phyloP scores from a whole-genome alignment of 2,797 vertebrate genomes.

The Nyctalus aviator region DNA sequence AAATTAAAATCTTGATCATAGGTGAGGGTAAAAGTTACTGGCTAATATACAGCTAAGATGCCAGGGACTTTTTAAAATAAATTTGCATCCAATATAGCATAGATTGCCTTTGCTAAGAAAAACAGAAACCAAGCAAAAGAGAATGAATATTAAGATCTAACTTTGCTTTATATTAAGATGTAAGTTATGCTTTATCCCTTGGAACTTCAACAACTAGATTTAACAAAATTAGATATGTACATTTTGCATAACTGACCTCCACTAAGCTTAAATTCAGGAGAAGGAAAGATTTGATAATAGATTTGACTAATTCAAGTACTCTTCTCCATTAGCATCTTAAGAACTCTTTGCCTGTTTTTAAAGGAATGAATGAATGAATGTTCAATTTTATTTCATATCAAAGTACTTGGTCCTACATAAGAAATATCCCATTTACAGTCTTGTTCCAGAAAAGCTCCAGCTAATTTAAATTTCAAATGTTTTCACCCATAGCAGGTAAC shows the following conservation, averaged over 20 bases:
- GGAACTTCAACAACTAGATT: neutral
- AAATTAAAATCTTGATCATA: constrained; percentile 57
- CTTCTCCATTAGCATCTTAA: constrained; percentile 14
- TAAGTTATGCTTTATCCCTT: neutral
- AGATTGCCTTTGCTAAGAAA: constrained; percentile 34
- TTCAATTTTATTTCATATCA: constrained; percentile 54
- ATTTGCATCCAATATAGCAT: neutral
- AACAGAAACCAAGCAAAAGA: constrained; percentile 1
- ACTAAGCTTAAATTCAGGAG: neutral
- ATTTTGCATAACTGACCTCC: neutral
- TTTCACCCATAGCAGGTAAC: constrained; percentile 53
- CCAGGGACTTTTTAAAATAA: constrained; percentile 17
- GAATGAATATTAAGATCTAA: neutral
- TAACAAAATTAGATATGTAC: neutral
- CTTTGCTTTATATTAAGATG: no score
- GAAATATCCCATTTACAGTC: neutral
- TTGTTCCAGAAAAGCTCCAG: neutral
- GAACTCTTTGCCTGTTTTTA: constrained; percentile 29
- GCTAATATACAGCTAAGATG: neutral
- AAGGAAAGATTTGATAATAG: neutral
- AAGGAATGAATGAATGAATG: constrained; percentile 20
- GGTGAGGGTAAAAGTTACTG: neutral
- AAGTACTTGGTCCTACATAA: neutral
- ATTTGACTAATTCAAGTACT: constrained; percentile 24
- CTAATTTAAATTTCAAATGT: constrained; percentile 57